Percentiles rank a stretch among this genome's conserved stretches.
These are phyloP conservation scores for Dugesia japonica DNA, from an alignment of 2,888 invertebrate genomes.

Conservation along the genomic window DNA sequence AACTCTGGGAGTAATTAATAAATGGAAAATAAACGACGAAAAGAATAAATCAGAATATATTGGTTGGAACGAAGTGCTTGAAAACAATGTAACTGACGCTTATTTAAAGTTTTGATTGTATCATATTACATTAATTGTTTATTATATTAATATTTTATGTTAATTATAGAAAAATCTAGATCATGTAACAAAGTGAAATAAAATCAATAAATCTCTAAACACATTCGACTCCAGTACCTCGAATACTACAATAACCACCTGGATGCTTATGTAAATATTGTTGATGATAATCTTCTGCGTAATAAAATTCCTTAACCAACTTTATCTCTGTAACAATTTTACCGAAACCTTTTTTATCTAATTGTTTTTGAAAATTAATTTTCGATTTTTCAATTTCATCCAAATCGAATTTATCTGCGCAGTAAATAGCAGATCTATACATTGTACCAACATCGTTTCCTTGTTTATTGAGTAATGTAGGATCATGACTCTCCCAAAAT, in stretches of 20 bases:
- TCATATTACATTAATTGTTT: no score
- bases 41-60: no score
- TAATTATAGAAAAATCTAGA: no score
- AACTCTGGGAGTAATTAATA: no score
- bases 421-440: constrained; percentile 38
- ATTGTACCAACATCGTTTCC: constrained; percentile 45
- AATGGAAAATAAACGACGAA: no score
- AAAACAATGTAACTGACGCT: no score
- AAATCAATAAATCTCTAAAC: constrained; percentile 35
- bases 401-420: constrained; percentile 35
- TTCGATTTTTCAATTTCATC: constrained; percentile 40
- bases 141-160: no score
- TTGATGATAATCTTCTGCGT: constrained; percentile 47
- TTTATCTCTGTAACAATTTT: constrained; percentile 44
- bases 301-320: constrained; percentile 42
- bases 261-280: constrained; percentile 47
- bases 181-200: no score
- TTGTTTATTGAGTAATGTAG: constrained; percentile 38
- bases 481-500: constrained; percentile 47
- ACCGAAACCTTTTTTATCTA: constrained; percentile 37
- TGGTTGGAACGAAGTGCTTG: no score
- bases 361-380: constrained; percentile 39
- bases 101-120: no score
- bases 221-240: constrained; percentile 37
- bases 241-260: constrained; percentile 44